These are phyloP conservation scores for Alloplasta piceator DNA, from an alignment of 2,888 invertebrate species.

Conservation along the genomic window DNA sequence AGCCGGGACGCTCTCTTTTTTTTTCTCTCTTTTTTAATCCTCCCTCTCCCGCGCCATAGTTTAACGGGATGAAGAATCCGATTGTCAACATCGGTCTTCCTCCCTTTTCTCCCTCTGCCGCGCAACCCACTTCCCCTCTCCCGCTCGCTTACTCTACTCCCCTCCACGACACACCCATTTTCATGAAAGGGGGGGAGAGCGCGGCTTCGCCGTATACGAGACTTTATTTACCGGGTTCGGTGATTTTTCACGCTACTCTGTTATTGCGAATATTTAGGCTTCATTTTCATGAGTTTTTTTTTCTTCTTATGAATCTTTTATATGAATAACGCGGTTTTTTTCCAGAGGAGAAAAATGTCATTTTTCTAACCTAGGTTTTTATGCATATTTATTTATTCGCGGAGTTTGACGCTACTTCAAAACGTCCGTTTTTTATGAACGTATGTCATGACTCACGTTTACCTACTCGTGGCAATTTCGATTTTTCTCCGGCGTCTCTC, in stretches of 20 bases:
- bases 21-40: constrained; percentile 35
- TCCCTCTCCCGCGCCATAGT: constrained; percentile 55
- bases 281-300: too few species aligned
- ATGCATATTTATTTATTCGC: not conserved
- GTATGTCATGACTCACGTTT: constrained; percentile 18
- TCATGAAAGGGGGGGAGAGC: constrained; percentile 22
- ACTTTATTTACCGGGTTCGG: too few species aligned
- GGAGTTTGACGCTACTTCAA: constrained; percentile 33
- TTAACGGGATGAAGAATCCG: constrained; percentile 66
- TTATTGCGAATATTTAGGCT: not conserved
- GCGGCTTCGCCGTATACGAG: too few species aligned
- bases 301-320: too few species aligned
- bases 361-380: too few species aligned
- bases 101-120: not conserved
- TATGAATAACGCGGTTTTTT: too few species aligned
- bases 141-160: constrained; percentile 22
- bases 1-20: constrained; percentile 3
- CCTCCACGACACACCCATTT: constrained; percentile 55
- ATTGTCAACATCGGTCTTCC: constrained; percentile 70
- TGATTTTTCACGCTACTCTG: not conserved
- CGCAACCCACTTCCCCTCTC: not conserved
- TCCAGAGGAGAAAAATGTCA: too few species aligned
- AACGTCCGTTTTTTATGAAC: constrained; percentile 47
- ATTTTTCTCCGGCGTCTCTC: constrained; percentile 25
- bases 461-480: constrained; percentile 42